A percentile compares a stretch with the other conserved stretches of the same genome.
These are phyloP conservation scores for Oxystoma pomonae DNA, from an alignment of 2,888 invertebrate genomes.

Conservation along the genomic window DNA sequence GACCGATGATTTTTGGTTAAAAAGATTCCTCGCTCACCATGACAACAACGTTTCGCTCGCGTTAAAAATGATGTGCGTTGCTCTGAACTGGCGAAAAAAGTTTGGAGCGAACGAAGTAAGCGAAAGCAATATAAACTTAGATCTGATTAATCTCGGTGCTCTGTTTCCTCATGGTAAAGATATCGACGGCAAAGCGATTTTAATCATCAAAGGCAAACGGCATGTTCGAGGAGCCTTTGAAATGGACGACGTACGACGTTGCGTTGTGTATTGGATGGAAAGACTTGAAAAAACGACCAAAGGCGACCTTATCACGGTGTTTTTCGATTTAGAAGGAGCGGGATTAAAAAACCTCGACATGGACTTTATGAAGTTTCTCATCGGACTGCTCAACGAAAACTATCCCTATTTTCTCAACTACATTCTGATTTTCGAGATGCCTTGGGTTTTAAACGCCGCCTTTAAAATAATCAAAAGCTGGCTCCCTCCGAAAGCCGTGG, in stretches of 20 bases:
- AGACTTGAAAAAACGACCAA: constrained; percentile 62
- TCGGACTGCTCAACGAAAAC: constrained; percentile 80
- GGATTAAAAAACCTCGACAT: constrained; percentile 87
- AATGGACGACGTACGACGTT: constrained; percentile 70
- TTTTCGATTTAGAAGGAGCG: constrained; percentile 88
- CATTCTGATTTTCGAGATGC: constrained; percentile 89
- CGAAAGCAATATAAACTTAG: constrained; percentile 64
- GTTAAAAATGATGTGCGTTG: constrained; percentile 73
- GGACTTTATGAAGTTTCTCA: constrained; percentile 85
- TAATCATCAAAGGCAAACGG: constrained; percentile 77
- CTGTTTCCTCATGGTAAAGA: constrained; percentile 77
- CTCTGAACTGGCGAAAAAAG: constrained; percentile 77
- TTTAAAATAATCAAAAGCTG: constrained; percentile 87
- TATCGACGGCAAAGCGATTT: constrained; percentile 69
- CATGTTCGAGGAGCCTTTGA: constrained; percentile 75
- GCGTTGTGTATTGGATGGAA: constrained; percentile 85
- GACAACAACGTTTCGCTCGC: constrained; percentile 67
- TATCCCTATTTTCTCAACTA: constrained; percentile 86
- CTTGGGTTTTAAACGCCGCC: constrained; percentile 89
- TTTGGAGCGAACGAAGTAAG: constrained; percentile 71
- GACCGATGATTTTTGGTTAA: constrained; percentile 66
- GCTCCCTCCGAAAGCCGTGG: constrained; percentile 83
- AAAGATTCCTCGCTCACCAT: constrained; percentile 67
- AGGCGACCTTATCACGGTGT: constrained; percentile 73
- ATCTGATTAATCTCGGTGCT: constrained; percentile 71